These are phyloP conservation scores for Neosilurus hyrtlii DNA, from an alignment of 2,797 vertebrate genomes.

Conservation along the genomic window DNA sequence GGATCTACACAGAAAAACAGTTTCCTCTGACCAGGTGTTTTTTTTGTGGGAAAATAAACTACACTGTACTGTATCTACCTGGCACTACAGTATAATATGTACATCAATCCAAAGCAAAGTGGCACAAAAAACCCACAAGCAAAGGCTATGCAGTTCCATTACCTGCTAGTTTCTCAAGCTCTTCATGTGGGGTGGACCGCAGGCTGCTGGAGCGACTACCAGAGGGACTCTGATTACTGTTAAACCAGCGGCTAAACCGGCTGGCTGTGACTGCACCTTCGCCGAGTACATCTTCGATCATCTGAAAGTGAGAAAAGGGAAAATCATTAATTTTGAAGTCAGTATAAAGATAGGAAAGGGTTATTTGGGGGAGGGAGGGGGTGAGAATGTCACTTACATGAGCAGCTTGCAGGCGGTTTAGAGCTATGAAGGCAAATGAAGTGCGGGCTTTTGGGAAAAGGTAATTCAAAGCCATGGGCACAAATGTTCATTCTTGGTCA, in stretches of 20 bases:
- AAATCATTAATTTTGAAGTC: constrained; percentile 28
- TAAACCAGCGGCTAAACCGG: constrained; percentile 96
- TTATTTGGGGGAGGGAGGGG: constrained; percentile 34
- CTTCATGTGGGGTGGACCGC: constrained; percentile 95
- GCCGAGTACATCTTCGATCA: constrained; percentile 96
- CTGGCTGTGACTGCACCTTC: constrained; percentile 90
- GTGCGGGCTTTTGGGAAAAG: constrained; percentile 44
- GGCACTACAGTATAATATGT: background rate
- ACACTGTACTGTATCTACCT: too few species aligned
- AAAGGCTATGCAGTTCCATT: constrained; percentile 16
- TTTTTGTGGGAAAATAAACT: background rate
- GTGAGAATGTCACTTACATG: constrained; percentile 68
- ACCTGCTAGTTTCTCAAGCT: constrained; percentile 94
- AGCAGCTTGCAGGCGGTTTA: constrained; percentile 61
- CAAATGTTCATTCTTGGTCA: constrained; percentile 17
- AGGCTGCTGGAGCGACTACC: constrained; percentile 93
- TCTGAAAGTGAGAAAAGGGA: constrained; percentile 72
- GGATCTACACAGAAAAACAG: constrained; percentile 76
- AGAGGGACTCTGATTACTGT: constrained; percentile 86
- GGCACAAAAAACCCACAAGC: background rate
- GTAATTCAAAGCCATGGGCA: constrained; percentile 28
- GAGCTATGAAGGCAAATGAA: constrained; percentile 60
- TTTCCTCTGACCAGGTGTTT: background rate
- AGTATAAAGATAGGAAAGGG: constrained; percentile 38
- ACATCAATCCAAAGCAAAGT: background rate